Evolutionary conservation across 2,888 invertebrate genomes (phyloP).

Genomic region (Neocrepidodera transversa): DNA sequence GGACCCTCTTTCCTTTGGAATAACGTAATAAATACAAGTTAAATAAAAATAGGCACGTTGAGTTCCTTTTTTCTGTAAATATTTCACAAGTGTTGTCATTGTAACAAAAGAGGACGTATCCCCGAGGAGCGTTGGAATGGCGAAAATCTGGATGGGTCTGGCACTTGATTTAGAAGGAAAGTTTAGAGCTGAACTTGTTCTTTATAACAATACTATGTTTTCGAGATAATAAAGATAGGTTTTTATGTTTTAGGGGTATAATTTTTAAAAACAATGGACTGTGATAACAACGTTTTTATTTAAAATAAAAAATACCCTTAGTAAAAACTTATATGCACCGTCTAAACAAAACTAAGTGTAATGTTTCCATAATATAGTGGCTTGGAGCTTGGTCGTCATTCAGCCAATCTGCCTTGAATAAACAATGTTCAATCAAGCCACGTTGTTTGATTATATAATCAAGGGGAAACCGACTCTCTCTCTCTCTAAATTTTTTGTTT

Average conservation of each 20-base stretch:
- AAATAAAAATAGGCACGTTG: constrained; percentile 34
- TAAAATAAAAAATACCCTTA: too few species aligned
- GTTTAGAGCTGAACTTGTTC: constrained; percentile 39
- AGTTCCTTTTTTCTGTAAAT: constrained; percentile 37
- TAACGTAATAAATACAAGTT: constrained; percentile 31
- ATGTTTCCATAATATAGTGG: not conserved
- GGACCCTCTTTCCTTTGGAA: constrained; percentile 18
- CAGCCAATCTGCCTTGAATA: constrained; percentile 8
- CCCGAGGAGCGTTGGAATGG: constrained; percentile 44
- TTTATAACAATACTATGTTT: constrained; percentile 3
- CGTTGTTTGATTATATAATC: constrained; percentile 2
- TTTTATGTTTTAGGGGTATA: not conserved
- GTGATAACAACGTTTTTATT: too few species aligned
- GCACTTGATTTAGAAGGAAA: constrained; percentile 52
- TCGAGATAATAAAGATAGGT: not conserved
- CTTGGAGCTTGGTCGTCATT: not conserved
- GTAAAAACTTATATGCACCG: too few species aligned
- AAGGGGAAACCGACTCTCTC: not conserved
- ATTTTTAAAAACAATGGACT: not conserved
- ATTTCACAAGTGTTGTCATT: constrained; percentile 45
- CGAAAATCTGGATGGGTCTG: constrained; percentile 38
- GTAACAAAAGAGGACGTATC: constrained; percentile 46
- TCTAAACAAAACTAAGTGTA: too few species aligned
- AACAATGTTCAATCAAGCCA: constrained; percentile 8
- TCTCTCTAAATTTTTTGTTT: not conserved